Evolutionary conservation across 2,797 vertebrate species (phyloP), one percentile per base, ranked within the genome.

Genomic region (Lacerta agilis): DNA sequence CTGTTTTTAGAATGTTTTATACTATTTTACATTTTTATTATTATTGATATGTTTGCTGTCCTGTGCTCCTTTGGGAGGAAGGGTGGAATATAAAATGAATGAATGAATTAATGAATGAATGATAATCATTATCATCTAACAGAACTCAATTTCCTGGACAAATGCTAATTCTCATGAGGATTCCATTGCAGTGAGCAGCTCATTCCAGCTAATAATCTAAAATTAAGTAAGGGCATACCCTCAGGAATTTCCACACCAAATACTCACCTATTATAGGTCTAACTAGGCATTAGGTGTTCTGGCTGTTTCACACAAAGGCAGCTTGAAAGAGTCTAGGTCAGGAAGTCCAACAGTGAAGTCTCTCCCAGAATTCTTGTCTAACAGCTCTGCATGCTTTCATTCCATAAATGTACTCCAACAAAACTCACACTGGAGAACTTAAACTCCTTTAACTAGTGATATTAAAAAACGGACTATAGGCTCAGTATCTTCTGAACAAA

Each of bases 321-420:
- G 95, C 95, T 96, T 55, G 94, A 95, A 96, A 96, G 95, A 94
- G 94, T 92, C 92, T 96, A 95, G 95, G 95, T 93, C 93, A 95
- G 93, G 94, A 96, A 93, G 90, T 90, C 95, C 88, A 94, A 95
- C 91, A 95, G 93, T 91, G 45, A 58, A 84, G 92, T 88, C 88
- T 95, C 88, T 90, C 90, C 71, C 93, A 93, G 92, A 91, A 87
- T 93, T 92, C 90, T 95, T 91, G 86, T 92, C 93, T 92, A 95
- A 90, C 67, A 94, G 90, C 88, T 91, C 93, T 91, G 86, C 85
- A 82, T 0, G 18, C 94, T 94, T 94, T 95, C 91, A 90, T 90
- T 89, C 90, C 95, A 95, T 94, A 94, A 94, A 96, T 92, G 87
- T 95, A 93, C 94, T 93, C 93, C 93, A 91, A 94, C 90, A 93